phyloP scores from a whole-genome alignment of 2,797 vertebrate genomes.

The Sorex maritimensis region DNA sequence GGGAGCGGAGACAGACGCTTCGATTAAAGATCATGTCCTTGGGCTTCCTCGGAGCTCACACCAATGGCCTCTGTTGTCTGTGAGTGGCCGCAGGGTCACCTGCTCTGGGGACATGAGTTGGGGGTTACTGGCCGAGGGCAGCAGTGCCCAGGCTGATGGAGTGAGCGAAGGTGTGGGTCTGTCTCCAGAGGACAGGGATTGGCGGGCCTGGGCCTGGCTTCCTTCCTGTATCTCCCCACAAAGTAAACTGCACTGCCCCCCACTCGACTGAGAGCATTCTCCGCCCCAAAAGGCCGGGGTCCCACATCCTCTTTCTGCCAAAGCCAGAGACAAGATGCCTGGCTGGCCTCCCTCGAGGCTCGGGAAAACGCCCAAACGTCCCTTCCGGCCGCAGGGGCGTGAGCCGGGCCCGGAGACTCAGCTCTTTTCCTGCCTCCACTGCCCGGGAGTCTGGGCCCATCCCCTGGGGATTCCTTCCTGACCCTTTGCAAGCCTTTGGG shows the following conservation, averaged over 20 bases:
- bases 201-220: slow-evolving; percentile 14
- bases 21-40: slow-evolving; percentile 80
- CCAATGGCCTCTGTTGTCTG: slow-evolving; percentile 24
- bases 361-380: neutral
- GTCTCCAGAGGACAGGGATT: neutral
- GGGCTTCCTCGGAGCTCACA: slow-evolving; percentile 76
- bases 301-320: neutral
- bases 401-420: neutral
- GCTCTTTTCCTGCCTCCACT: neutral
- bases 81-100: neutral
- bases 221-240: neutral
- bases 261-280: too few relatives aligned
- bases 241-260: neutral
- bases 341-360: neutral
- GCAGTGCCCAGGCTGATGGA: neutral
- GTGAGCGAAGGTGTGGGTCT: neutral
- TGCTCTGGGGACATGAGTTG: neutral
- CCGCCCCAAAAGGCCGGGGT: neutral
- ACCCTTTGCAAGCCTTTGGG: neutral
- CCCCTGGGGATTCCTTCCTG: neutral
- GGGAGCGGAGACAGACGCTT: slow-evolving; percentile 71
- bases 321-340: slow-evolving; percentile 1
- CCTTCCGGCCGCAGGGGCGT: neutral
- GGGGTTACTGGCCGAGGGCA: too few relatives aligned
- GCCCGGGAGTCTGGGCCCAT: neutral